These are phyloP conservation scores for Morpho helenor DNA, from an alignment of 2,888 invertebrate genomes.

Conservation along the genomic window DNA sequence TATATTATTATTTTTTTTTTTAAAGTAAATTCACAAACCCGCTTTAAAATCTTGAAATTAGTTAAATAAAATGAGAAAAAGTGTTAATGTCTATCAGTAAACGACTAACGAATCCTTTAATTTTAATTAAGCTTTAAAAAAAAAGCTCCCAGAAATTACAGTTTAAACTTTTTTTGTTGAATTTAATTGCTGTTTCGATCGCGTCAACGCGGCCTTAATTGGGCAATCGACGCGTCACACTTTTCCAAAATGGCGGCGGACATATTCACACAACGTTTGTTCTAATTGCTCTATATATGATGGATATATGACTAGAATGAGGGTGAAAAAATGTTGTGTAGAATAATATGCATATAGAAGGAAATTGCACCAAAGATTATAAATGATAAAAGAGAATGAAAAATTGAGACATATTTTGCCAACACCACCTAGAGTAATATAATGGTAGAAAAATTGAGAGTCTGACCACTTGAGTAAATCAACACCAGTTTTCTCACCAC, in stretches of 20 bases:
- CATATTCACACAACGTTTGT: slow-evolving; percentile 19
- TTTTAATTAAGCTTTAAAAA: slow-evolving; percentile 18
- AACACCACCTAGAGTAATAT: too few relatives aligned
- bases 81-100: slow-evolving; percentile 20
- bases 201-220: slow-evolving; percentile 33
- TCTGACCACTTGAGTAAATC: too few relatives aligned
- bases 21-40: too few relatives aligned
- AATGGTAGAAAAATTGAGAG: too few relatives aligned
- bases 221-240: slow-evolving; percentile 33
- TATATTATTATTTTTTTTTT: too few relatives aligned
- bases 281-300: slow-evolving; percentile 30
- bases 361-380: too few relatives aligned
- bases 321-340: too few relatives aligned
- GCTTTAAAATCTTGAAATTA: too few relatives aligned
- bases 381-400: too few relatives aligned
- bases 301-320: not conserved
- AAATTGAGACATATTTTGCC: too few relatives aligned
- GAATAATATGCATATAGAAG: too few relatives aligned
- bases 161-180: slow-evolving; percentile 22
- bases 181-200: slow-evolving; percentile 26
- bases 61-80: not conserved
- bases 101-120: slow-evolving; percentile 23
- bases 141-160: slow-evolving; percentile 21
- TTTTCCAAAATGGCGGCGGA: slow-evolving; percentile 33
- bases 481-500: too few relatives aligned